Evolutionary conservation across 2,797 vertebrate genomes (phyloP), one percentile per base, ranked within the genome.

Genomic region (Iguana delicatissima): DNA sequence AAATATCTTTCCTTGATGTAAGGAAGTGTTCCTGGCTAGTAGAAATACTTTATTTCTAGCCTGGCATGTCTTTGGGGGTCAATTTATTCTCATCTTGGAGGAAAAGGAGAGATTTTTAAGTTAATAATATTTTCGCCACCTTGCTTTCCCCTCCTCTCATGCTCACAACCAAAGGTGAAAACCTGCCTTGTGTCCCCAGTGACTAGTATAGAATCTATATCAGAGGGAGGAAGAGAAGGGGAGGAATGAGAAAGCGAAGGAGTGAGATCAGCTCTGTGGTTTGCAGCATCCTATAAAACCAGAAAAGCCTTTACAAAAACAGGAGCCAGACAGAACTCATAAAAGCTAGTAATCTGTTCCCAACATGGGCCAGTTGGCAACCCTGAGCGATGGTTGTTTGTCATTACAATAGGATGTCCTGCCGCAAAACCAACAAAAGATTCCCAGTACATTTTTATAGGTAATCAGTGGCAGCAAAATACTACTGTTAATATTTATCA

Each of bases 11-110:
- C 81, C 26, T 80, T 32, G 59, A 91, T 91, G 88, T 96, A 89
- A 42, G 18, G 86, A 84, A 93, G 57, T 89, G 90, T 88, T 96
- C 90, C 90, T 94, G 1, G 88, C 91, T 80, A 90, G 76, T 90
- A 59, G 72, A 85, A 87, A 82, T 88, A 89, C 81, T 94, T 95
- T 93, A 73, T 89, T 89, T 86, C 74, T 91, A 76, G 93, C 89
- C 88, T 1, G 0, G 89, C 9, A 89, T 90, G 86, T 95, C 95
- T 93, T 91, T 87, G 90, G 93, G 92, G 95, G 86, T 73, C 94
- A 91, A 94, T 96, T 97, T 94, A 95, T 95, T 94, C 93, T 96
- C 95, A 94, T 96, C 88, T 93, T 93, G 84, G 90, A 95, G 83
- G 87, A 88, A 88, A 67, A 93, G 89, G 84, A 94, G 93, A 95